These are phyloP conservation scores for Mungos mungo DNA, from an alignment of 2,113 vertebrate genomes.

Conservation along the genomic window DNA sequence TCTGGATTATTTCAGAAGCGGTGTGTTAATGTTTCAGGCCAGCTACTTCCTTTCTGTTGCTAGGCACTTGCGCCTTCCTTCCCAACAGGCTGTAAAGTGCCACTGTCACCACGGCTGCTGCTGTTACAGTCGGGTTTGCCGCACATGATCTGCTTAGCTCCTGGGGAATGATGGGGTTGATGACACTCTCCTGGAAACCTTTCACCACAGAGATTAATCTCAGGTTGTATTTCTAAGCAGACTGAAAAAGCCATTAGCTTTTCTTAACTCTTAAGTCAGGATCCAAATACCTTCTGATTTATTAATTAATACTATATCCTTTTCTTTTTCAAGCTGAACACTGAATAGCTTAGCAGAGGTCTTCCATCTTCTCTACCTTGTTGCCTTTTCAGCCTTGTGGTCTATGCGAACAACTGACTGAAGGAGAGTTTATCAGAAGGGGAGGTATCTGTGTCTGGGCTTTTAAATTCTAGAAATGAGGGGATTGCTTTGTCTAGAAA, in stretches of 20 bases:
- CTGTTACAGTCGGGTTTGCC: background rate
- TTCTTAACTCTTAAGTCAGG: constrained; percentile 38
- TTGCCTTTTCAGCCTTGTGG: background rate
- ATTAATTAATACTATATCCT: background rate
- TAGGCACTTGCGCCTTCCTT: background rate
- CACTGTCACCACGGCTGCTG: rapidly evolving
- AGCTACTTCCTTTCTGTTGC: constrained; percentile 12
- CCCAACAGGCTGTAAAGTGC: background rate
- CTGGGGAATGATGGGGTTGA: background rate
- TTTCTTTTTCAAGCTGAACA: constrained; percentile 22
- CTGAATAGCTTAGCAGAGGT: background rate
- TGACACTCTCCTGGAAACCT: background rate
- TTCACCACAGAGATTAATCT: background rate
- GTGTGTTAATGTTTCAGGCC: background rate
- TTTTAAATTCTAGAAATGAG: constrained; percentile 35
- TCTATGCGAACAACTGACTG: background rate
- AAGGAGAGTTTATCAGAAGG: background rate
- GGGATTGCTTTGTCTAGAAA: constrained; percentile 20
- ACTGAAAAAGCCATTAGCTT: background rate
- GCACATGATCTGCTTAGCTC: background rate
- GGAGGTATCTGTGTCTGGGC: background rate
- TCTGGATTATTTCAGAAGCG: background rate
- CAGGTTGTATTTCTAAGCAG: constrained; percentile 53
- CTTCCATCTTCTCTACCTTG: background rate
- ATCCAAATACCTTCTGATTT: constrained; percentile 19